Evolutionary conservation across 2,888 invertebrate genomes (phyloP).

Genomic region (Orthosia gothica): DNA sequence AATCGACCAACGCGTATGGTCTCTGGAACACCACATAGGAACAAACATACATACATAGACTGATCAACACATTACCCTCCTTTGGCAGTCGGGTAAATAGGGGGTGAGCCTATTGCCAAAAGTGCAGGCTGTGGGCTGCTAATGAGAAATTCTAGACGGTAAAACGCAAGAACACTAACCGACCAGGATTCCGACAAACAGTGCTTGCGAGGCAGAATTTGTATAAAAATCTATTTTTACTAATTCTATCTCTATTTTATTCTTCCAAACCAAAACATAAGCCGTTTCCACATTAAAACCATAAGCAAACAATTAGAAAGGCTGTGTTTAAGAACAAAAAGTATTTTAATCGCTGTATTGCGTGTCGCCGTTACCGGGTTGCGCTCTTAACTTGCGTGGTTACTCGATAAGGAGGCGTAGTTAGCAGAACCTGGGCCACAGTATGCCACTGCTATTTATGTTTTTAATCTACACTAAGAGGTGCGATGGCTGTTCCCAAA

Average conservation of each 20-base stretch:
- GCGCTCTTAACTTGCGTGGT: slow-evolving; percentile 80
- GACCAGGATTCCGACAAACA: too few species aligned
- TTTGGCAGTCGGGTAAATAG: too few species aligned
- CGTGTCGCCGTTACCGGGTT: slow-evolving; percentile 80
- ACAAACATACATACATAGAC: too few species aligned
- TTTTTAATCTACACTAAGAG: slow-evolving; percentile 85
- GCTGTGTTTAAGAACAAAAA: slow-evolving; percentile 80
- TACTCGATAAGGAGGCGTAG: slow-evolving; percentile 78
- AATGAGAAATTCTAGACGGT: too few species aligned
- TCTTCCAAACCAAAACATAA: slow-evolving; percentile 40
- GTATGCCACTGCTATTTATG: slow-evolving; percentile 77
- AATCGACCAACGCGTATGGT: too few species aligned
- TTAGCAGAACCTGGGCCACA: slow-evolving; percentile 60
- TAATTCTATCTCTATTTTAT: background rate
- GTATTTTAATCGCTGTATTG: slow-evolving; percentile 85
- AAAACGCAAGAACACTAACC: too few species aligned
- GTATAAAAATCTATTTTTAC: background rate
- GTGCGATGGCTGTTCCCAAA: slow-evolving; percentile 76
- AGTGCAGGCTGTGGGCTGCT: too few species aligned
- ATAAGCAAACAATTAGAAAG: slow-evolving; percentile 83
- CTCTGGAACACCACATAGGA: too few species aligned
- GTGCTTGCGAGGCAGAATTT: too few species aligned
- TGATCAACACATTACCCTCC: too few species aligned
- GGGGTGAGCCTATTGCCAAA: too few species aligned
- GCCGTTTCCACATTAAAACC: slow-evolving; percentile 54